These are phyloP conservation scores for Coregonus sp. DNA, from an alignment of 2,797 vertebrate genomes.

Conservation along the genomic window DNA sequence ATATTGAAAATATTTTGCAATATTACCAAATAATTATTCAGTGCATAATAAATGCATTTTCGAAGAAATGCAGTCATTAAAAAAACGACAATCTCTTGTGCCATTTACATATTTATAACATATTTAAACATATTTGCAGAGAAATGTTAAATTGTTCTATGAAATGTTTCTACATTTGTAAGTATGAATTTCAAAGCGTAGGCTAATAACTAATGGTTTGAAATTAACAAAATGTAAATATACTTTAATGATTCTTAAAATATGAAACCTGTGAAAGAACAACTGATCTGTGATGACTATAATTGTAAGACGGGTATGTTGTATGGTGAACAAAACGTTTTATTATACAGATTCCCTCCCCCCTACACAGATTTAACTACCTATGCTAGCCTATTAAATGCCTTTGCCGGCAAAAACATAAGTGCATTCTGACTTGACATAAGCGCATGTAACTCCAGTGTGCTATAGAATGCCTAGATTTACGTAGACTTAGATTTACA, in stretches of 20 bases:
- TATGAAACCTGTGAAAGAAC: constrained; percentile 3
- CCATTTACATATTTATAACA: constrained; percentile 15
- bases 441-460: not conserved
- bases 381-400: not conserved
- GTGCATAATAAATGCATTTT: not conserved
- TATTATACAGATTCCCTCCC: not conserved
- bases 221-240: constrained; percentile 12
- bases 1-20: constrained; percentile 10
- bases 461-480: too few relatives aligned
- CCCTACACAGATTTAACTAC: too few relatives aligned
- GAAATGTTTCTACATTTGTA: constrained; percentile 45
- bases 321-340: not conserved
- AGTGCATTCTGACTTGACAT: not conserved
- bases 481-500: too few relatives aligned
- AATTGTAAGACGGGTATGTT: constrained; percentile 1
- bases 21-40: constrained; percentile 1
- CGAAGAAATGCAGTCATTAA: not conserved
- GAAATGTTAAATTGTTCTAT: constrained; percentile 43
- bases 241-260: constrained; percentile 16
- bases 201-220: constrained; percentile 21
- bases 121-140: not conserved
- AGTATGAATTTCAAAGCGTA: constrained; percentile 25
- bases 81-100: constrained; percentile 46
- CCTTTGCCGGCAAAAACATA: not conserved
- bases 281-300: constrained; percentile 10